Evolutionary conservation across 2,888 invertebrate genomes (phyloP).

Genomic region (Argynnis bischoffii): DNA sequence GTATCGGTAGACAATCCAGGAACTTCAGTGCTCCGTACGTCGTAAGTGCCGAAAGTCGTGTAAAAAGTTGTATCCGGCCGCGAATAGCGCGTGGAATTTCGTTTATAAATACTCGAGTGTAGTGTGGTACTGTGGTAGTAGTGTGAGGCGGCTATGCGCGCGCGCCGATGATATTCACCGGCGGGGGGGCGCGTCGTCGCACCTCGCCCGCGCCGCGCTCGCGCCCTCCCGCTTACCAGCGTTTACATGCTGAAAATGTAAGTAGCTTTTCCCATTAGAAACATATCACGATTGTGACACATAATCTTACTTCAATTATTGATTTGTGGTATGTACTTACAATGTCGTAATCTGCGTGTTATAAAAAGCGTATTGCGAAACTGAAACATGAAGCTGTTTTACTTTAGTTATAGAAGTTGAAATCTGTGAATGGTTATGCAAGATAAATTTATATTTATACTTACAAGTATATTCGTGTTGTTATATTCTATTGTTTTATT

Average conservation of each 20-base stretch:
- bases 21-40: conserved; percentile 76
- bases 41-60: conserved; percentile 82
- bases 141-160: conserved; percentile 54
- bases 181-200: conserved; percentile 79
- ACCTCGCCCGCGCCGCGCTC: conserved; percentile 68
- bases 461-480: not conserved
- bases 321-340: too few relatives aligned
- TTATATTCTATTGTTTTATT: not conserved
- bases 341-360: too few relatives aligned
- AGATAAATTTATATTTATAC: too few relatives aligned
- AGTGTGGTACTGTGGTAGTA: conserved; percentile 44
- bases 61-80: conserved; percentile 80
- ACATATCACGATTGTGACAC: not conserved
- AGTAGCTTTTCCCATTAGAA: conserved; percentile 46
- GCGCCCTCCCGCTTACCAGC: conserved; percentile 54
- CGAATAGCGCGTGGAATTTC: conserved; percentile 75
- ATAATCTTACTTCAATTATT: not conserved
- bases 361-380: too few relatives aligned
- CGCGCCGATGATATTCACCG: conserved; percentile 79
- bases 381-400: too few relatives aligned
- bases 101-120: conserved; percentile 75
- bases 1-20: conserved; percentile 69
- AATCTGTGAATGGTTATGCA: too few relatives aligned
- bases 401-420: too few relatives aligned
- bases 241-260: conserved; percentile 64